Evolutionary conservation across 2,797 vertebrate genomes (phyloP).

Genomic region (Sus cebifrons): DNA sequence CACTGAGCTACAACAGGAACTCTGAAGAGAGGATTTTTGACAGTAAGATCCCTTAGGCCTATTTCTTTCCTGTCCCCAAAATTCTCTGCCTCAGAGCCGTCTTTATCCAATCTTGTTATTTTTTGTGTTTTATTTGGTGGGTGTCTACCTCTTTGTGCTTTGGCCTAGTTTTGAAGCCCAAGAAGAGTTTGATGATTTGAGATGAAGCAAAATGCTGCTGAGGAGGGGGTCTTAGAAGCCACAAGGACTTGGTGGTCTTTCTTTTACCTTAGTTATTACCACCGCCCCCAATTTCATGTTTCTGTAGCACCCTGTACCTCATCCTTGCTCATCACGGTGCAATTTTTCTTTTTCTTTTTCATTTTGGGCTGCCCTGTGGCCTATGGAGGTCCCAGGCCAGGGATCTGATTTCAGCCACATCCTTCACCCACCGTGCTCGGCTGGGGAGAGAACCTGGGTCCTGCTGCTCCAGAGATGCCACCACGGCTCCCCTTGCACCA

Average conservation of each 20-base stretch:
- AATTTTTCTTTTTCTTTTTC: too few species aligned
- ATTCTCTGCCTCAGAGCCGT: neutral
- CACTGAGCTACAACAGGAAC: too few species aligned
- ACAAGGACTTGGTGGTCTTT: neutral
- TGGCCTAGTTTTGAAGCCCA: neutral
- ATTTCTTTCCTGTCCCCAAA: neutral
- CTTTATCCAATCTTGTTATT: neutral
- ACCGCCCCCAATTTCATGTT: rapidly evolving
- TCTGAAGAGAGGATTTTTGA: neutral
- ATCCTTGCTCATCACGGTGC: neutral
- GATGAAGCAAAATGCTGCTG: neutral
- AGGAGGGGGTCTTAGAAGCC: neutral
- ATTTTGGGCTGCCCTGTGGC: too few species aligned
- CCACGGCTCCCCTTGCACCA: too few species aligned
- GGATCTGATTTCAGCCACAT: too few species aligned
- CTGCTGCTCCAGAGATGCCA: too few species aligned
- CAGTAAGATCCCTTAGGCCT: too few species aligned
- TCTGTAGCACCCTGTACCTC: too few species aligned
- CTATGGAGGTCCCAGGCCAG: too few species aligned
- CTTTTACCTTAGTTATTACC: neutral
- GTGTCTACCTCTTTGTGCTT: neutral
- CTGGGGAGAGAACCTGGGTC: too few species aligned
- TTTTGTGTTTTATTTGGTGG: neutral
- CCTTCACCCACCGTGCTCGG: too few species aligned
- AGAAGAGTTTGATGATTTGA: neutral